A percentile compares a stretch with the other conserved stretches of the same genome.
Conservation (phyloP, 2,113 vertebrate species). For the Trachemys scripta region DNA sequence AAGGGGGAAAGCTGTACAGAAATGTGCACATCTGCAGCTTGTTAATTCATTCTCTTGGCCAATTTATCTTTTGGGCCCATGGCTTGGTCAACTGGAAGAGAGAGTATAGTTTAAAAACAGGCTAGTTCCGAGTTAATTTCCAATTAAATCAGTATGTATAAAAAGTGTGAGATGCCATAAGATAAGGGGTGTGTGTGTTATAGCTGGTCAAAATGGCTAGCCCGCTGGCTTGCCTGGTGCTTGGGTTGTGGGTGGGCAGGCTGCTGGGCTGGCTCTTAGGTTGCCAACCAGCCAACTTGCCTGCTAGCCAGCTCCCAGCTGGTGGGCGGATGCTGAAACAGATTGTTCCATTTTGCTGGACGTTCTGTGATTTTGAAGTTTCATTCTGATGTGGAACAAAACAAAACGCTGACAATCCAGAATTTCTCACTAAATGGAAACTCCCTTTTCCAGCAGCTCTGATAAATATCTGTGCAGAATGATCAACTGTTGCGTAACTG, state of each 20-base stretch:
- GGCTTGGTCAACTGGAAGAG: background rate
- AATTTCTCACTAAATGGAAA: conserved; percentile 66
- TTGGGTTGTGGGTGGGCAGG: background rate
- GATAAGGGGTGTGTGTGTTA: background rate
- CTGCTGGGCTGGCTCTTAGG: background rate
- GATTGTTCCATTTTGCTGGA: background rate
- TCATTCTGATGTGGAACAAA: conserved; percentile 30
- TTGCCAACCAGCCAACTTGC: background rate
- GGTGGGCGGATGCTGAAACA: background rate
- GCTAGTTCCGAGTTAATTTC: background rate
- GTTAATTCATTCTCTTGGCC: background rate
- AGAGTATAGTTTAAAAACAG: fast-evolving
- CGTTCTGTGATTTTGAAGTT: conserved; percentile 22
- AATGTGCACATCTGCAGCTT: fast-evolving
- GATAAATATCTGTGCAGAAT: background rate
- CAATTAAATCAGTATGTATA: background rate
- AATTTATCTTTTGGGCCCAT: background rate
- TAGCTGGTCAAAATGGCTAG: background rate
- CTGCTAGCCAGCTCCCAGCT: fast-evolving
- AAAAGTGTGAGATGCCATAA: background rate
- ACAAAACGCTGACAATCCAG: conserved; percentile 64
- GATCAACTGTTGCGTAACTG: conserved; percentile 50
- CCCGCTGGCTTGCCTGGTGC: background rate
- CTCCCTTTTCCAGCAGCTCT: conserved; percentile 49
- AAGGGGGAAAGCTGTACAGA: background rate